Evolutionary conservation across 2,113 vertebrate genomes (phyloP).

Genomic region (Zapus hudsonius): DNA sequence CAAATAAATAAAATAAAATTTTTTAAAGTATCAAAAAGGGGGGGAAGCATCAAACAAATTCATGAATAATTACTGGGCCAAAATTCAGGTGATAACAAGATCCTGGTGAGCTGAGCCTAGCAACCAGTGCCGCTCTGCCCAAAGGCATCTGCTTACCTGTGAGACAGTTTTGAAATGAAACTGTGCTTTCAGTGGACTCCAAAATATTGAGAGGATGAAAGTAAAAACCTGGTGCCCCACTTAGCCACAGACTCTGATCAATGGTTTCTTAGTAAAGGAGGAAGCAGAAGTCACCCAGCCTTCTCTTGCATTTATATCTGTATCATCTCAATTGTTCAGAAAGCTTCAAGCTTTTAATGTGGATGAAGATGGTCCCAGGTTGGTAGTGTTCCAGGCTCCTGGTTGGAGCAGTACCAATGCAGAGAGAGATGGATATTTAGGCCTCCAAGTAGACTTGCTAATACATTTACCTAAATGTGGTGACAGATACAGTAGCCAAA

Average conservation of each 20-base stretch:
- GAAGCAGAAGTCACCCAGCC: not conserved
- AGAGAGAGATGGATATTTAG: not conserved
- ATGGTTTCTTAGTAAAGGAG: not conserved
- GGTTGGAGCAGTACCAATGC: conserved; percentile 9
- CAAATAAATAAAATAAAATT: not conserved
- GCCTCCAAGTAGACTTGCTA: not conserved
- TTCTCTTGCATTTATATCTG: conserved; percentile 1
- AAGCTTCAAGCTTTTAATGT: conserved; percentile 13
- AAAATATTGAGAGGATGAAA: conserved; percentile 27
- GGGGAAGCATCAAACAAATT: not conserved
- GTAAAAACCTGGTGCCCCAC: not conserved
- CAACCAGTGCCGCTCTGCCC: not conserved
- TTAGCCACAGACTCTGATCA: conserved; percentile 26
- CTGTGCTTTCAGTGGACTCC: not conserved
- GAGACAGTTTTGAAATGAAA: conserved; percentile 9
- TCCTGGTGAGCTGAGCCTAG: not conserved
- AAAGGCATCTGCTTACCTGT: not conserved
- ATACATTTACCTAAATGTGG: not conserved
- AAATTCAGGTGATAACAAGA: not conserved
- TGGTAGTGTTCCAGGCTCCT: not conserved
- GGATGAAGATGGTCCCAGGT: not conserved
- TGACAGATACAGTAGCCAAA: not conserved
- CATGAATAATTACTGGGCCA: not conserved
- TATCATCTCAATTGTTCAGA: not conserved
- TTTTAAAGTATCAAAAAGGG: not conserved